phyloP scores from a whole-genome alignment of 2,113 vertebrate genomes.

The Dromaius novaehollandiae region DNA sequence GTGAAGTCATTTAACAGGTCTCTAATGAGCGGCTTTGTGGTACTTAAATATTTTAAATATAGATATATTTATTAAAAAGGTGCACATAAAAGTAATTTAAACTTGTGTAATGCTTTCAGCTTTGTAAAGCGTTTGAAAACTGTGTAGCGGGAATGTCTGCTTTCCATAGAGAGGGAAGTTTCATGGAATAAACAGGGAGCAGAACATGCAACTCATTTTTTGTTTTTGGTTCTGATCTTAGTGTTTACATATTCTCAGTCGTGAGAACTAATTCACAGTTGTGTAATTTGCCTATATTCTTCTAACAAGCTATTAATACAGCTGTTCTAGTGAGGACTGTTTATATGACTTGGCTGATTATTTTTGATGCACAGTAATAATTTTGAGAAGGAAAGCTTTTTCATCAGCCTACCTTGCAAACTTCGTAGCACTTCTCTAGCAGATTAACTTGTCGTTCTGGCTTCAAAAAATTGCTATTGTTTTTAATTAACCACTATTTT shows the following conservation, averaged over 20 bases:
- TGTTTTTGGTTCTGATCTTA: neutral
- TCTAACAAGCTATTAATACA: neutral
- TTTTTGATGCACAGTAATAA: neutral
- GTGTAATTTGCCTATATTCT: neutral
- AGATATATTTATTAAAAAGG: neutral
- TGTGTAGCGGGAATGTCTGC: neutral
- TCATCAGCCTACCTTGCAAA: neutral
- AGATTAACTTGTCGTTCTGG: neutral
- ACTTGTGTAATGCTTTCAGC: neutral
- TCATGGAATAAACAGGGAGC: neutral
- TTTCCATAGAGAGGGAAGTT: neutral
- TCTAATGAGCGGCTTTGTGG: neutral
- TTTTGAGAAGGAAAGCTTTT: neutral
- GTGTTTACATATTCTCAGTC: neutral
- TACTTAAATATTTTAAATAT: neutral
- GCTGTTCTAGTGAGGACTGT: neutral
- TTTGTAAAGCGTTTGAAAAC: neutral
- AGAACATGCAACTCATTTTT: neutral
- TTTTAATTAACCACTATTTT: neutral
- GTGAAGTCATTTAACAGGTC: neutral
- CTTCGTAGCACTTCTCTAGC: neutral
- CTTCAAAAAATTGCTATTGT: neutral
- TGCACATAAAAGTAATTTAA: neutral
- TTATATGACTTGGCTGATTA: neutral
- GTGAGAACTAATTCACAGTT: neutral